Evolutionary conservation across 2,797 vertebrate genomes (phyloP), one percentile per base, ranked within the genome.

Genomic region (Enteromius radiatus): DNA sequence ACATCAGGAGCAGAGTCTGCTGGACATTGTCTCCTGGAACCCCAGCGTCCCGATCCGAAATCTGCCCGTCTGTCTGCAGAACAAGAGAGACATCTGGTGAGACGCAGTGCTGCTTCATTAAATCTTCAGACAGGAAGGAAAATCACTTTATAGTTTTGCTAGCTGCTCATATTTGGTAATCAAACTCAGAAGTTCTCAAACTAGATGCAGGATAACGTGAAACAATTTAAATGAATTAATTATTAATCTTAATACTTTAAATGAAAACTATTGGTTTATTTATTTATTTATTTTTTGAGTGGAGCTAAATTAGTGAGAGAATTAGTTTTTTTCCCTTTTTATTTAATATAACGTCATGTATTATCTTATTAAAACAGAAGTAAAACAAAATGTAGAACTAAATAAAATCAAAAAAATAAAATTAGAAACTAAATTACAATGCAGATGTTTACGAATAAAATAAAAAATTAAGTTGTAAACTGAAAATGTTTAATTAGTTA

Each of bases 31-130:
- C 17, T 64, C 38, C 68, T 90, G 87, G 87, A 75, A 61, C 3
- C 80, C 84, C 0, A 75, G 52, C 3, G 84, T 86, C 85, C 91
- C 92, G 0, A 90, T 94, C 83, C 91, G 79, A 83, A 87, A 88
- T 75, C 76, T 93, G 73, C 65, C 89, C 17, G 31, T 91, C 56
- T 90, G 88, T 61, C 88, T 95, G 82, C 89, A 92, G 81, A 90
- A 82, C n/a, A 95, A 94, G 90, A 92, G 90, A 82, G 81, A 36
- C 1, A 28, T 86, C 88, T 91, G 92, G 94, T 95, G 76, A 61
- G 59, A 61, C 23, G 15, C 15, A 49, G 47, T 2, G 47, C 47
- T n/a, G n/a, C 49, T 52, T 21, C 21, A 49, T 19, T 49, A 6
- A 17, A 56, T 54, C 52, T 23, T 10, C n/a, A 59, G 9, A 41